Conservation (phyloP, 2,113 vertebrate species). For the Rhineura floridana region DNA sequence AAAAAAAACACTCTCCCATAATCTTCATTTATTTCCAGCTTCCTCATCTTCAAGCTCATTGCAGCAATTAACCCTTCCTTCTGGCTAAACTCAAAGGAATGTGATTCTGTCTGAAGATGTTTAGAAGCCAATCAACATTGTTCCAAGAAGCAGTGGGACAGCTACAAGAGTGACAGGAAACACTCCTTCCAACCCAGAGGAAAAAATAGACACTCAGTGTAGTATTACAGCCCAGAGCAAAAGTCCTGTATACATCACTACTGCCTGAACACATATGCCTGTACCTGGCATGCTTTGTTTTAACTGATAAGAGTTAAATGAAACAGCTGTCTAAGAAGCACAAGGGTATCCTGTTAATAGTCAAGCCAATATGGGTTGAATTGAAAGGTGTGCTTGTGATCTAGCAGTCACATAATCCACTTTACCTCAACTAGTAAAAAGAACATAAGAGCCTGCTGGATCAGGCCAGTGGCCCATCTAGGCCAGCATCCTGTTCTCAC, state of each 20-base stretch:
- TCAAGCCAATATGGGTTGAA: not conserved
- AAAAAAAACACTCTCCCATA: constrained; percentile 27
- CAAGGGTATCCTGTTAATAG: not conserved
- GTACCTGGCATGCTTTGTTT: constrained; percentile 6
- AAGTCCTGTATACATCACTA: not conserved
- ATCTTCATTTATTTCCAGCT: constrained; percentile 48
- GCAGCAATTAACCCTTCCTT: not conserved
- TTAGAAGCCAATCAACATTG: constrained; percentile 18
- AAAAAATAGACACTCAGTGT: not conserved
- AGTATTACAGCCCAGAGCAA: not conserved
- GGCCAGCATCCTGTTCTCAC: no score
- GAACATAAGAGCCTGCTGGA: no score
- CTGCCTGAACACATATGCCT: no score
- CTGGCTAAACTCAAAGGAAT: constrained; percentile 57
- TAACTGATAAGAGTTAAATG: not conserved
- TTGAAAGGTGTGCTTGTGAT: not conserved
- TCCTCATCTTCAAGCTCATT: constrained; percentile 1
- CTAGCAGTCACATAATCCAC: not conserved
- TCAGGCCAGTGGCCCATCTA: no score
- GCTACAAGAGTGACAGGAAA: constrained; percentile 4
- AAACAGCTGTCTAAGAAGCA: not conserved
- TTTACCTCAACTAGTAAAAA: no score
- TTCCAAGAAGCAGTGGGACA: constrained; percentile 27
- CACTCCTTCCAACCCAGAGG: constrained; percentile 14
- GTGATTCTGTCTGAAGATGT: constrained; percentile 41